Percentiles rank a stretch among this genome's conserved stretches.
Conservation (phyloP, 2,797 vertebrate genomes). For the Chaetodon trifasciatus region DNA sequence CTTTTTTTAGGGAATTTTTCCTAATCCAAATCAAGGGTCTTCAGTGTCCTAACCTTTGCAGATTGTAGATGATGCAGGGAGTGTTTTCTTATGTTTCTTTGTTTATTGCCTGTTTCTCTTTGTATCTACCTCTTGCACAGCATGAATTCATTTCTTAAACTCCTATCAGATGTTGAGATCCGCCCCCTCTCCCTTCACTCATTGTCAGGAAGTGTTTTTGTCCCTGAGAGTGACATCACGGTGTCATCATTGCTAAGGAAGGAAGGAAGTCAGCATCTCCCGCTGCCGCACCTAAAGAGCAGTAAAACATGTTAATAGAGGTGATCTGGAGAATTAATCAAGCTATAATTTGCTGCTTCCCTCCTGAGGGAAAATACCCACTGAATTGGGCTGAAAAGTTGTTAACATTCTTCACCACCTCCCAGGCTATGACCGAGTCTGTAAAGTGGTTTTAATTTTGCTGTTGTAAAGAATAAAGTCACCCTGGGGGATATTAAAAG, state of each 20-base stretch:
- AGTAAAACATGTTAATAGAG: slow-evolving; percentile 69
- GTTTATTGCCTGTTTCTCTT: background rate
- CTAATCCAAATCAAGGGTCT: background rate
- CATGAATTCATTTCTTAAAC: background rate
- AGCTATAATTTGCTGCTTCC: slow-evolving; percentile 63
- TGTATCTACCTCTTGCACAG: background rate
- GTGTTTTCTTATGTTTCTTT: background rate
- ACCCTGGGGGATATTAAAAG: slow-evolving; percentile 70
- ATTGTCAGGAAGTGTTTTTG: slow-evolving; percentile 12
- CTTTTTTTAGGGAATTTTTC: background rate
- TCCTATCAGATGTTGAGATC: background rate
- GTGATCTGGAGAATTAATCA: slow-evolving; percentile 72
- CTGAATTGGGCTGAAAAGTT: slow-evolving; percentile 55
- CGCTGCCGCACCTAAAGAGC: slow-evolving; percentile 42
- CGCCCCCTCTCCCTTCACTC: background rate
- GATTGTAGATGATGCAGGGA: background rate
- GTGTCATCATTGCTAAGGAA: slow-evolving; percentile 21
- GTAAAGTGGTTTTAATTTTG: slow-evolving; percentile 79
- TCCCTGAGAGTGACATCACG: slow-evolving; percentile 38
- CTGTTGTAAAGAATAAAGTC: slow-evolving; percentile 66
- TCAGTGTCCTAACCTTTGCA: background rate
- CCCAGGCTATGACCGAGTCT: slow-evolving; percentile 66
- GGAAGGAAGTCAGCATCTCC: slow-evolving; percentile 37
- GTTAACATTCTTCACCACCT: slow-evolving; percentile 71
- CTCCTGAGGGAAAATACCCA: slow-evolving; percentile 52